These are phyloP conservation scores for Eurois occulta DNA, from an alignment of 2,888 invertebrate species.

Conservation along the genomic window DNA sequence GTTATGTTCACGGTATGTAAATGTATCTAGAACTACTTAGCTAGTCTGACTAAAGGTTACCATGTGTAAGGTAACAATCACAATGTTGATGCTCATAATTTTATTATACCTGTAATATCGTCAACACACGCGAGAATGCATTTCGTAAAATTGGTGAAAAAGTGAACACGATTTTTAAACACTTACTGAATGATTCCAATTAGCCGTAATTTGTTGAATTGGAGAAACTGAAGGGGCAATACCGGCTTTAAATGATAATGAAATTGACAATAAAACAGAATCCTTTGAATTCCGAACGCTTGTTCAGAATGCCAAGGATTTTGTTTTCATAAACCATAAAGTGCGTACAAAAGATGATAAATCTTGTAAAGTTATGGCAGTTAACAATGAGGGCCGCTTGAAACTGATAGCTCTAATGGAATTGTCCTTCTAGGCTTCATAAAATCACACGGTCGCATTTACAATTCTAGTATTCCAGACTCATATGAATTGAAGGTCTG, in stretches of 20 bases:
- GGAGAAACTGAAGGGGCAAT: not conserved
- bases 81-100: conserved; percentile 60
- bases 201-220: conserved; percentile 17
- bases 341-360: conserved; percentile 14
- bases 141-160: conserved; percentile 20
- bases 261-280: conserved; percentile 15
- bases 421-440: conserved; percentile 42
- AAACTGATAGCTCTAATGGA: conserved; percentile 46
- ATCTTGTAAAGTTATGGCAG: conserved; percentile 31
- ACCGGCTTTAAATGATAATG: conserved; percentile 11
- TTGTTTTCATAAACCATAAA: conserved; percentile 17
- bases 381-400: conserved; percentile 8
- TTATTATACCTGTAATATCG: conserved; percentile 46
- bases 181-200: conserved; percentile 1
- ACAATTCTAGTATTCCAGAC: conserved; percentile 56
- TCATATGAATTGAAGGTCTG: conserved; percentile 62
- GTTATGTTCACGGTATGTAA: conserved; percentile 58
- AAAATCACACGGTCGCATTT: conserved; percentile 54
- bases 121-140: conserved; percentile 27
- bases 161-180: conserved; percentile 8
- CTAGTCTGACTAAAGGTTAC: conserved; percentile 43
- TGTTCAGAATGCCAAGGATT: conserved; percentile 11
- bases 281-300: conserved; percentile 14
- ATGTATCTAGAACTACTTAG: conserved; percentile 24
- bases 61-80: conserved; percentile 59